Base-by-base conservation (phyloP, 2,797 vertebrate genomes). In the Acanthis flammea region DNA sequence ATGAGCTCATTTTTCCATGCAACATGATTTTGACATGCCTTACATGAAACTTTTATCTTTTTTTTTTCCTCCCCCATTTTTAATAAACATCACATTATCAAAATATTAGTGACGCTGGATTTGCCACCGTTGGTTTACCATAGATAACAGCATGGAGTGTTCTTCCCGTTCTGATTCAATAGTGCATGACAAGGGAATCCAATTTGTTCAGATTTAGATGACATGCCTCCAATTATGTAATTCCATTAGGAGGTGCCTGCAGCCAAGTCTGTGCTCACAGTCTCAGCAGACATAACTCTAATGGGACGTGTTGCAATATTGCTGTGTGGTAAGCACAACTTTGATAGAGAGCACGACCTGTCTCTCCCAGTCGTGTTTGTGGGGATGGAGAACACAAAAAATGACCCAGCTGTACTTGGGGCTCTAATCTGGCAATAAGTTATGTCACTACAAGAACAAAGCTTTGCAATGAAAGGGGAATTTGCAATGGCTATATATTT, bases 181-280 rank as follows among this genome's bases (percentile, higher is more conserved):
- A 96, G 95, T 94, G 90, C 93, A 93, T 96, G 97, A 95, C 88
- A 96, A 94, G 95, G 83, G 94, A 97, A 98, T 97, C 97, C 94
- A 96, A 92, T 97, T 94, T 97, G 94, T 97, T 96, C 94, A 94
- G 85, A 94, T 97, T 95, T 95, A 97, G 96, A 96, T 97, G 97
- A 96, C 96, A 97, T 97, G 88, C 87, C 96, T 97, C 94, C 95
- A 95, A 94, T 96, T 97, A 97, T 97, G 90, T 95, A 96, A 97
- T 97, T 97, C 95, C 84, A 93, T 96, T 96, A 97, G 45, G 65
- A 97, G 94, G 80, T 95, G 96, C 94, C 90, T 94, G 87, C 88
- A 97, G 94, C 89, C 91, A 83, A 88, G 86, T 95, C 95, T 96
- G 93, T 79, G 94, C 92, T 92, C 62, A 30, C 75, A 48, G 94